These are phyloP conservation scores for Ophiodon elongatus DNA, from an alignment of 2,113 vertebrate species.

Conservation along the genomic window DNA sequence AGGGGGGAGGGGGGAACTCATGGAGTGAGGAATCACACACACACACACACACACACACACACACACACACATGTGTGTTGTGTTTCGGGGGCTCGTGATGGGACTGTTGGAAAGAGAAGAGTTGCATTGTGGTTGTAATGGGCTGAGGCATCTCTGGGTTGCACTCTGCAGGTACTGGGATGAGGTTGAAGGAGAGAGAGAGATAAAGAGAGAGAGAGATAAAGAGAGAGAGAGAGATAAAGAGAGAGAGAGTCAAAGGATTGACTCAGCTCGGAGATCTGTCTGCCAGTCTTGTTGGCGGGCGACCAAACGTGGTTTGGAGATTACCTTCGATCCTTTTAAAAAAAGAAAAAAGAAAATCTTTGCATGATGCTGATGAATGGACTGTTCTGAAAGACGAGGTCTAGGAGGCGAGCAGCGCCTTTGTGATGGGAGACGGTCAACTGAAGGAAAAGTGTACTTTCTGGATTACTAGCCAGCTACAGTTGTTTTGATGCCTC, in stretches of 20 bases:
- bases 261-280: not conserved
- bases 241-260: no score
- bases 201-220: not conserved
- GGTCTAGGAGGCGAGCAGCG: not conserved
- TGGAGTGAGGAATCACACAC: no score
- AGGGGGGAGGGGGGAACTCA: not conserved
- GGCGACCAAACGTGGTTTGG: conserved; percentile 7
- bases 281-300: conserved; percentile 27
- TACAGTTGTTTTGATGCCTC: not conserved
- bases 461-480: not conserved
- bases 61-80: no score
- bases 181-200: not conserved
- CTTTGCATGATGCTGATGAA: not conserved
- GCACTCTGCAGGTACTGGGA: not conserved
- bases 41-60: no score
- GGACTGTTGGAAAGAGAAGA: not conserved
- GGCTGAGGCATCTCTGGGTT: not conserved
- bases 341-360: no score
- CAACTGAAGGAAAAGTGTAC: not conserved
- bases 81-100: not conserved
- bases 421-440: not conserved
- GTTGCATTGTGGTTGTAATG: not conserved
- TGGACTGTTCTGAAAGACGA: not conserved
- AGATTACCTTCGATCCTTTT: not conserved
- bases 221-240: not conserved